Percentiles rank a stretch among this genome's conserved stretches.
Evolutionary conservation across 2,797 vertebrate genomes (phyloP).

Genomic region (Todus mexicanus): DNA sequence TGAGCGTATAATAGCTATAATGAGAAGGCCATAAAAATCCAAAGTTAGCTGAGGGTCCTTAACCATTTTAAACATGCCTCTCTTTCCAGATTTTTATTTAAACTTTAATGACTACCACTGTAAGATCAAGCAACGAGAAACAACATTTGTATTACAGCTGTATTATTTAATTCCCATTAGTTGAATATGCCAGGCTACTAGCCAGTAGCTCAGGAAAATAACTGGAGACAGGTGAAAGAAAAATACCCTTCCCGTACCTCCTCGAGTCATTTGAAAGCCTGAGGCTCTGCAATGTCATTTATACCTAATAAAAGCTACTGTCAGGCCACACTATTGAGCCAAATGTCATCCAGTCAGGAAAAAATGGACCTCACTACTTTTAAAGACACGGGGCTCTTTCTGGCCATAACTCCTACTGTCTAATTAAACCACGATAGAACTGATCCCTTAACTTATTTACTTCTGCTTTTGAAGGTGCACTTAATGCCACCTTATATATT

Average conservation of each 20-base stretch:
- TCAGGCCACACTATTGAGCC: constrained; percentile 63
- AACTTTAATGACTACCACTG: constrained; percentile 64
- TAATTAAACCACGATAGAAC: constrained; percentile 39
- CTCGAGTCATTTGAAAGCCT: constrained; percentile 71
- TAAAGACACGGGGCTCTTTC: not conserved
- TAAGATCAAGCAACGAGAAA: constrained; percentile 53
- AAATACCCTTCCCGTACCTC: constrained; percentile 60
- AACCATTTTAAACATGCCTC: constrained; percentile 45
- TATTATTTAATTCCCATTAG: constrained; percentile 77
- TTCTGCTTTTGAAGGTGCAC: constrained; percentile 16
- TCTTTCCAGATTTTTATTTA: constrained; percentile 63
- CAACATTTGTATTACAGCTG: constrained; percentile 70
- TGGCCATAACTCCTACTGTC: not conserved
- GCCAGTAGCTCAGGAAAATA: constrained; percentile 72
- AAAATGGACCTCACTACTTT: not conserved
- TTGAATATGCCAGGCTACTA: constrained; percentile 68
- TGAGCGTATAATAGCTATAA: constrained; percentile 83
- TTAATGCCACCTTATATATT: not conserved
- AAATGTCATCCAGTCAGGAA: constrained; percentile 35
- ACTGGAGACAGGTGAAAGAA: constrained; percentile 77
- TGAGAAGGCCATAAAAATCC: constrained; percentile 80
- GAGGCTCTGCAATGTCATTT: constrained; percentile 67
- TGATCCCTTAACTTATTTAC: constrained; percentile 2
- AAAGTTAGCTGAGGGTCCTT: constrained; percentile 75
- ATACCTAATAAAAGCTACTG: constrained; percentile 69